phyloP scores from a whole-genome alignment of 2,797 vertebrate species.

The Gorsachius magnificus region DNA sequence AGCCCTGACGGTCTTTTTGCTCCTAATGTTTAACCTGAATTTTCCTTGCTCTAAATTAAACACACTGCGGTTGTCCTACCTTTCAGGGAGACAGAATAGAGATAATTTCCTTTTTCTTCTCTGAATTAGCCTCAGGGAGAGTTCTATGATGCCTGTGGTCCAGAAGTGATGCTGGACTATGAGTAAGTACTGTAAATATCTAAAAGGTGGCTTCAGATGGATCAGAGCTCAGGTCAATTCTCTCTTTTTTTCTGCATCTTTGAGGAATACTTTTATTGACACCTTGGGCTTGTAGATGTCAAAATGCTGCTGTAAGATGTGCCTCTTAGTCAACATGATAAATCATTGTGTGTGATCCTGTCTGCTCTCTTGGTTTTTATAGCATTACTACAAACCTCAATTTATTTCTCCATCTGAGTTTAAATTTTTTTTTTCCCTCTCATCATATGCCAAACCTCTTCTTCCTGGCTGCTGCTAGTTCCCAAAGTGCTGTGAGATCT shows the following conservation, averaged over 20 bases:
- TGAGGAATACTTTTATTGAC: not conserved
- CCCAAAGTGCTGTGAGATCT: not conserved
- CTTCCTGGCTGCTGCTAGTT: not conserved
- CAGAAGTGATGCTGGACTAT: not conserved
- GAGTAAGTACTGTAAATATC: not conserved
- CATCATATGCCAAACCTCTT: not conserved
- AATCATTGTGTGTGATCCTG: not conserved
- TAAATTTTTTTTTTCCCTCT: not conserved
- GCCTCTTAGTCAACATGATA: not conserved
- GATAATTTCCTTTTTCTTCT: not conserved
- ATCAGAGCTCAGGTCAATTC: not conserved
- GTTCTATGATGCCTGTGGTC: not conserved
- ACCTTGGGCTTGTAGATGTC: not conserved
- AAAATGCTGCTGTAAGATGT: not conserved
- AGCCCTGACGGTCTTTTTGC: not conserved
- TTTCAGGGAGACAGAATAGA: not conserved
- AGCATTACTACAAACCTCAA: not conserved
- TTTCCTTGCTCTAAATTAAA: not conserved
- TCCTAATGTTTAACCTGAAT: not conserved
- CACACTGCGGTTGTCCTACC: not conserved
- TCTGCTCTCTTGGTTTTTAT: not conserved
- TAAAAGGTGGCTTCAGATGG: not conserved
- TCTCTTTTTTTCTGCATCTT: not conserved
- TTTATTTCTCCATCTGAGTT: not conserved
- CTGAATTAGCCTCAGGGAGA: not conserved